Conservation (phyloP, 2,797 vertebrate genomes). For the Schizopygopsis pylzovi region DNA sequence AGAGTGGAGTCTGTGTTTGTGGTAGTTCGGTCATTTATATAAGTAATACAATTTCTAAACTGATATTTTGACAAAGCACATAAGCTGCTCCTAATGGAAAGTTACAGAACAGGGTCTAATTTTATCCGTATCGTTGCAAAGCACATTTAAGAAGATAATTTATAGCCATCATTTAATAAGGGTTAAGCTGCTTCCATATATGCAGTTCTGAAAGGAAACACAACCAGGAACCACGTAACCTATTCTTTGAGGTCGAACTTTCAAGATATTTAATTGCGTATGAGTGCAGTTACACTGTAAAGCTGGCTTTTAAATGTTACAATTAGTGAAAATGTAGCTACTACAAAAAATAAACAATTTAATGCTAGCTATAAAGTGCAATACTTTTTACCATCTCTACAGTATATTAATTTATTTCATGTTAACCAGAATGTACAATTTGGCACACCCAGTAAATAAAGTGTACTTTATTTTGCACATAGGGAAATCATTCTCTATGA, state of each 20-base stretch:
- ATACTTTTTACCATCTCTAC: not conserved
- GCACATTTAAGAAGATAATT: not conserved
- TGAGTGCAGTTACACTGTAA: not conserved
- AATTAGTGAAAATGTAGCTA: not conserved
- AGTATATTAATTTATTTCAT: not conserved
- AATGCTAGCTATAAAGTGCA: not conserved
- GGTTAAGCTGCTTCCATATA: conserved; percentile 30
- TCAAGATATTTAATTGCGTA: conserved; percentile 4
- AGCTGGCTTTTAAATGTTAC: not conserved
- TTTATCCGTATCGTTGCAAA: conserved; percentile 18
- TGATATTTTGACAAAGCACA: conserved; percentile 30
- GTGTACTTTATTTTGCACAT: conserved; percentile 16
- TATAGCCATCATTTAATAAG: conserved; percentile 29
- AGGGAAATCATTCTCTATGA: conserved; percentile 22
- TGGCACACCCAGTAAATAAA: not conserved
- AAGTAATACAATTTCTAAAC: not conserved
- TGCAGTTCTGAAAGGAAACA: not conserved
- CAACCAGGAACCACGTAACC: not conserved
- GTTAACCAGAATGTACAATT: conserved; percentile 14
- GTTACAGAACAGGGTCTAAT: conserved; percentile 18
- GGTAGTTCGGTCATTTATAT: not conserved
- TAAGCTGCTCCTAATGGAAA: conserved; percentile 15
- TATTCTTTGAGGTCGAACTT: conserved; percentile 8
- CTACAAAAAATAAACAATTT: not conserved
- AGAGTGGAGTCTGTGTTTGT: conserved; percentile 45